These are phyloP conservation scores for Casuarius casuarius DNA, from an alignment of 2,113 vertebrate genomes.

Conservation along the genomic window DNA sequence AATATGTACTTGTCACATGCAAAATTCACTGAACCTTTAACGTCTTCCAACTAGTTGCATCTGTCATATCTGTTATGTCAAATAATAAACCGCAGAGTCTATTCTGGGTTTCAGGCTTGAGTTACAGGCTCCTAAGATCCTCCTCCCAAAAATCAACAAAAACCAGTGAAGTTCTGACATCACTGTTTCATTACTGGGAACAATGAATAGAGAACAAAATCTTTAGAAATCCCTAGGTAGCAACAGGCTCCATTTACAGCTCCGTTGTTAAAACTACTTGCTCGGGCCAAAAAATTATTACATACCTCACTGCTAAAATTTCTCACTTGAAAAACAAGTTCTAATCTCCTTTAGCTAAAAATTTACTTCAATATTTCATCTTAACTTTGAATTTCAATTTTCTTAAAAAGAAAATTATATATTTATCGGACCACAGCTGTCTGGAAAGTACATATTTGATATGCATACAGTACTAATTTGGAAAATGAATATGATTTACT, in stretches of 20 bases:
- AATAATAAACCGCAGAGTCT: not conserved
- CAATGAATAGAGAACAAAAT: not conserved
- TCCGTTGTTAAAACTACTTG: not conserved
- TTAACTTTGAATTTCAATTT: conserved; percentile 63
- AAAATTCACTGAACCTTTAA: conserved; percentile 40
- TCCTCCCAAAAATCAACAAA: not conserved
- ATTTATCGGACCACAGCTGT: conserved; percentile 58
- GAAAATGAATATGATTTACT: conserved; percentile 69
- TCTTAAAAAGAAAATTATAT: conserved; percentile 67
- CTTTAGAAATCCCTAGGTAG: not conserved
- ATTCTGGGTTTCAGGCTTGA: not conserved
- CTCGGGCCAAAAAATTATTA: not conserved
- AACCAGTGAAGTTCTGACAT: not conserved
- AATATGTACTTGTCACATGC: not conserved
- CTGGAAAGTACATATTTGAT: conserved; percentile 53
- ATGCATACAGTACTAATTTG: conserved; percentile 49
- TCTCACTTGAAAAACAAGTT: not conserved
- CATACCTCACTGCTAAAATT: not conserved
- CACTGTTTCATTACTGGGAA: not conserved
- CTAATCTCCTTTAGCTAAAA: not conserved
- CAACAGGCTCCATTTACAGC: not conserved
- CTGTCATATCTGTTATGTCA: conserved; percentile 33
- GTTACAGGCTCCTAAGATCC: not conserved
- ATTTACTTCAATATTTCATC: not conserved
- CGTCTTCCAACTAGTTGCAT: conserved; percentile 40